Evolutionary conservation across 2,113 vertebrate species (phyloP).

Genomic region (Petaurus breviceps): DNA sequence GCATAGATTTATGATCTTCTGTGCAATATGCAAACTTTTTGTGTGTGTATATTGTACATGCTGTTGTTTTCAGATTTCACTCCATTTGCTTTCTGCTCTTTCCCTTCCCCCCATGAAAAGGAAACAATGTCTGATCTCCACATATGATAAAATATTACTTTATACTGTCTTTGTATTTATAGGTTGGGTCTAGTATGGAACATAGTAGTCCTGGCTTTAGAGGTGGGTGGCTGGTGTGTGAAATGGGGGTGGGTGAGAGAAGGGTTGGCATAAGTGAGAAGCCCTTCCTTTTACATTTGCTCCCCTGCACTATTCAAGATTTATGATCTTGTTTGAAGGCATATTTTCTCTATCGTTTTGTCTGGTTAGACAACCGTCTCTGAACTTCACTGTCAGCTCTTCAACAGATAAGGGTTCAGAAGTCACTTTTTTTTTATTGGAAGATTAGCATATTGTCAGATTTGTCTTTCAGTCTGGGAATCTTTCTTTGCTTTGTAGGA

Average conservation of each 20-base stretch:
- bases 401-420: constrained; percentile 84
- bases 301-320: constrained; percentile 80
- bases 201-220: constrained; percentile 73
- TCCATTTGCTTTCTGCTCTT: constrained; percentile 74
- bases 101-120: constrained; percentile 61
- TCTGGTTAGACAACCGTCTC: constrained; percentile 85
- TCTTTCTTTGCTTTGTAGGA: constrained; percentile 82
- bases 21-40: constrained; percentile 93
- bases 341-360: constrained; percentile 86
- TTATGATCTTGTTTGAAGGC: constrained; percentile 85
- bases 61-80: constrained; percentile 81
- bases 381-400: constrained; percentile 86
- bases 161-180: constrained; percentile 61
- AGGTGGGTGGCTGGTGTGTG: constrained; percentile 63
- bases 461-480: constrained; percentile 82
- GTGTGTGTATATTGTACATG: constrained; percentile 69
- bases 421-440: constrained; percentile 80
- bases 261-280: constrained; percentile 73
- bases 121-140: constrained; percentile 74
- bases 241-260: constrained; percentile 54
- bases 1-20: constrained; percentile 92
- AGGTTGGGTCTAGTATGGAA: constrained; percentile 73
- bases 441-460: constrained; percentile 87
- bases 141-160: constrained; percentile 63
- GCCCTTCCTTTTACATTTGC: constrained; percentile 77